phyloP scores from a whole-genome alignment of 1,140 invertebrate genomes.

The Lasioglossum baleicum region DNA sequence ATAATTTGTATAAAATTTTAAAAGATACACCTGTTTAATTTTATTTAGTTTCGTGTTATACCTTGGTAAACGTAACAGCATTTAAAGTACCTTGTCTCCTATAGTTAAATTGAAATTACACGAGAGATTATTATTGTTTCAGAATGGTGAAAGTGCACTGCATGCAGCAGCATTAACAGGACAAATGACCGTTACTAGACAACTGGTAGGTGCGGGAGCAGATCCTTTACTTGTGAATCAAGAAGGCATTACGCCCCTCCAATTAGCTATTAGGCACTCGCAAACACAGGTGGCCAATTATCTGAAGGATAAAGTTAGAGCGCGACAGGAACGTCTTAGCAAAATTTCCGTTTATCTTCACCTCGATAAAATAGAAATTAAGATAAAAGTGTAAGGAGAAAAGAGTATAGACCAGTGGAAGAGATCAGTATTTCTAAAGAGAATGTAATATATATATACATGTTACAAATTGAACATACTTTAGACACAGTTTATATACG shows the following conservation, averaged over 20 bases:
- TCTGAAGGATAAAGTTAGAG: conserved; percentile 77
- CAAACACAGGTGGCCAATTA: conserved; percentile 83
- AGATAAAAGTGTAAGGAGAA: not conserved
- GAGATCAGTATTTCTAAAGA: conserved; percentile 49
- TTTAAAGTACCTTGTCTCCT: too few species aligned
- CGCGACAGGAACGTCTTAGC: conserved; percentile 65
- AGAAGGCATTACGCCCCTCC: conserved; percentile 84
- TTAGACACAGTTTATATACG: conserved; percentile 17
- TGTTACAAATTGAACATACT: conserved; percentile 14
- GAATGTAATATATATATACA: conserved; percentile 17
- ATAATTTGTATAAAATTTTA: too few species aligned
- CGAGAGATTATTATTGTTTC: too few species aligned
- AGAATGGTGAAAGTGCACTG: conserved; percentile 94
- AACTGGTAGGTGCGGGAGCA: conserved; percentile 87
- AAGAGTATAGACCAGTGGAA: not conserved
- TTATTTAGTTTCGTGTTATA: too few species aligned
- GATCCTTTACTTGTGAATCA: conserved; percentile 85
- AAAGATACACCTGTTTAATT: too few species aligned
- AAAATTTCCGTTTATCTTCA: conserved; percentile 20
- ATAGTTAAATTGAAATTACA: too few species aligned
- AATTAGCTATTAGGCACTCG: conserved; percentile 83
- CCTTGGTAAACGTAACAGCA: not conserved
- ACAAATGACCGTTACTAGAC: conserved; percentile 88
- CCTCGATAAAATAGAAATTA: not conserved
- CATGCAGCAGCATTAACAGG: conserved; percentile 94